phyloP scores from a whole-genome alignment of 2,113 vertebrate genomes.

The Oxygymnocypris stewartii region DNA sequence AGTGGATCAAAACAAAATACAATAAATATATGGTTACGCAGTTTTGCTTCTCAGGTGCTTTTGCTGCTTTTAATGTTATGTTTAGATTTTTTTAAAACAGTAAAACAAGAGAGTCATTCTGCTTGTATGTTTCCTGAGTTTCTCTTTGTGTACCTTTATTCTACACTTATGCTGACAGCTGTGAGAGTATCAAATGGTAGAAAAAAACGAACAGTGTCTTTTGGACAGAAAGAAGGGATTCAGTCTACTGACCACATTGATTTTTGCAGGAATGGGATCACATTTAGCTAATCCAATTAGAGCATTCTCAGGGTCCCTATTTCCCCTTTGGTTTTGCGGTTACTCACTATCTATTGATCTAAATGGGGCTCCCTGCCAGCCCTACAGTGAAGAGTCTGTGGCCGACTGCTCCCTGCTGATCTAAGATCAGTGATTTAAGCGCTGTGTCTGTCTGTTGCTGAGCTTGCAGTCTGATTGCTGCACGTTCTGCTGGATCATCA shows the following conservation, averaged over 20 bases:
- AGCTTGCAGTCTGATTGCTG: slow-evolving; percentile 37
- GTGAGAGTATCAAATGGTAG: not conserved
- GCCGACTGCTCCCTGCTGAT: slow-evolving; percentile 37
- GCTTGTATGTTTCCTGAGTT: not conserved
- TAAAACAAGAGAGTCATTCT: not conserved
- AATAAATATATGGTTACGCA: not conserved
- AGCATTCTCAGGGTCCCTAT: slow-evolving; percentile 61
- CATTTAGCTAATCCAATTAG: slow-evolving; percentile 78
- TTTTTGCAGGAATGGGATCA: slow-evolving; percentile 71
- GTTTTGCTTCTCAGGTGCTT: not conserved
- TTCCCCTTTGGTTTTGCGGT: slow-evolving; percentile 74
- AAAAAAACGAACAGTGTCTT: slow-evolving; percentile 41
- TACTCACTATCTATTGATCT: slow-evolving; percentile 72
- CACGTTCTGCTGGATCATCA: slow-evolving; percentile 5
- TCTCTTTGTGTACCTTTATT: slow-evolving; percentile 8
- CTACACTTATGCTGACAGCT: not conserved
- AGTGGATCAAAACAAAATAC: not conserved
- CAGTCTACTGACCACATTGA: slow-evolving; percentile 71
- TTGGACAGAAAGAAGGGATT: slow-evolving; percentile 42
- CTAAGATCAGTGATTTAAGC: slow-evolving; percentile 44
- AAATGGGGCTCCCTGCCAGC: slow-evolving; percentile 61
- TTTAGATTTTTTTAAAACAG: not conserved
- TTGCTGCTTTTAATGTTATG: not conserved
- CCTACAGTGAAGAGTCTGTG: slow-evolving; percentile 24
- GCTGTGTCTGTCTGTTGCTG: slow-evolving; percentile 20